Base-by-base conservation (phyloP, 1,140 invertebrate species). In the Drosophila pachea region DNA sequence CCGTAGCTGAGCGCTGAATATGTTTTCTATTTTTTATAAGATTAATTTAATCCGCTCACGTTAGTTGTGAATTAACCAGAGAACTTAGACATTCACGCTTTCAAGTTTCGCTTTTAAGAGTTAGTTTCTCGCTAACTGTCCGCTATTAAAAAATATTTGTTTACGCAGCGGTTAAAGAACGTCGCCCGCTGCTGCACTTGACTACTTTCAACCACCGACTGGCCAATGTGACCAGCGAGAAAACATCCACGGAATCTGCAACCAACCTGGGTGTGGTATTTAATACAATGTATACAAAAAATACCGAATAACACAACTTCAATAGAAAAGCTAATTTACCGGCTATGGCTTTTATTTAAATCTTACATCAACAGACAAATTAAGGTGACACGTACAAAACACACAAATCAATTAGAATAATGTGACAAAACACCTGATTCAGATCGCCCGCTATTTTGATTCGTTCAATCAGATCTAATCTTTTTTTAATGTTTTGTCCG, bases 181-280 rank as follows among this genome's bases (percentile, higher is more conserved):
- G 62, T 58, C 47, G 48, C 40, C 68, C 62, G 54, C 54, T 66
- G 35, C 62, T 59, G 22, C 61, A 70, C 54, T 53, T 66, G 68
- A 59, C 68, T 69, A 40, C 61, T 65, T 69, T 69, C 67, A 69
- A 69, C 67, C 67, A 69, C 67, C 67, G 67, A 69, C 61, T 69
- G 22, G n/a, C 12, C 22, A 40, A 61, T 69, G 67, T 58, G 53
- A 47, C 67, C 67, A 69, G 47, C 29, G 4, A 9, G 2, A 7
- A 0, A 12, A 6, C 31, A 6, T 4, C 29, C 9, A n/a, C 3
- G 16, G 36, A 58, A 65, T 56, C 31, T 35, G 12, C 9, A 38
- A 22, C 14, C 7, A 12, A 4, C 38, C 16, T 35, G 14, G 12
- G 32, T 36, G 9, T 5, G 8, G 33, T 52, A 36, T 16, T 43